Conservation (phyloP, 1,140 invertebrate species). For the Zaprionus gabonicus region DNA sequence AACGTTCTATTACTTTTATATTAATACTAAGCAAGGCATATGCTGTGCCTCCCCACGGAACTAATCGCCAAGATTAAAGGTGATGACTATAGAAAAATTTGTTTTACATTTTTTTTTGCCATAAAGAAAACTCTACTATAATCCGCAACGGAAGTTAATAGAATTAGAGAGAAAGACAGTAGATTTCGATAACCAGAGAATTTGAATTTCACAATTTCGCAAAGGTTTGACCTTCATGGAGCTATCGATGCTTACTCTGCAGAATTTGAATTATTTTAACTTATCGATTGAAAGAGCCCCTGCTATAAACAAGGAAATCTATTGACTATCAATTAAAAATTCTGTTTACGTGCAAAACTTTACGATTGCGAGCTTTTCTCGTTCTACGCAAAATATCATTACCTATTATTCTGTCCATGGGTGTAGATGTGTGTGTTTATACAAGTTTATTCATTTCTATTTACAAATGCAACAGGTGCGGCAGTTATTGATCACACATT, state of each 20-base stretch:
- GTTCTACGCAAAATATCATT: background rate
- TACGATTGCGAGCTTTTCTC: background rate
- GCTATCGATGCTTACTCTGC: background rate
- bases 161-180: too few relatives aligned
- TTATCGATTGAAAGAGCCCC: slow-evolving; percentile 19
- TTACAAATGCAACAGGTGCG: slow-evolving; percentile 32
- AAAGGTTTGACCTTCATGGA: slow-evolving; percentile 41
- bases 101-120: too few relatives aligned
- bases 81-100: too few relatives aligned
- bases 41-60: too few relatives aligned
- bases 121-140: too few relatives aligned
- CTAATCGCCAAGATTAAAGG: too few relatives aligned
- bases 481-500: background rate
- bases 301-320: background rate
- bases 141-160: too few relatives aligned
- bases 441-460: background rate
- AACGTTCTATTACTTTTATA: background rate
- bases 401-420: background rate
- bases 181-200: background rate
- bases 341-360: slow-evolving; percentile 3
- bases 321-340: background rate
- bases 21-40: background rate
- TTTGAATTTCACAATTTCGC: slow-evolving; percentile 47
- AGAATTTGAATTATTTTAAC: background rate
- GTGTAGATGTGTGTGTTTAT: background rate